These are phyloP conservation scores for Cecropterus lyciades DNA, from an alignment of 1,140 invertebrate species.

Conservation along the genomic window DNA sequence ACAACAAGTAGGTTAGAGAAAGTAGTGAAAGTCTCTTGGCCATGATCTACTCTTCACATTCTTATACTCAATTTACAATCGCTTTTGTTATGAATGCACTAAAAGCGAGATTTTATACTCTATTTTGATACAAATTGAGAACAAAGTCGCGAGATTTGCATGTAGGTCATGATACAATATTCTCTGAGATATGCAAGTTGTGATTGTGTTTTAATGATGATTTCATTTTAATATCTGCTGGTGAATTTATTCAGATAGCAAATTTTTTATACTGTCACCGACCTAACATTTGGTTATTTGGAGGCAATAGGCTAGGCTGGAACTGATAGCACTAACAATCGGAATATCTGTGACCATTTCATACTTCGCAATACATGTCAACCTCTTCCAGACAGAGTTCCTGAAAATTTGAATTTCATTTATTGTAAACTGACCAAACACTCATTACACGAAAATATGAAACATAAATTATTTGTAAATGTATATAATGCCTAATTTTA, in stretches of 20 bases:
- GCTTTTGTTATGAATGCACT: slow-evolving; percentile 26
- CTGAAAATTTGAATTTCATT: too few species aligned
- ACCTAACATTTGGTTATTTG: background rate
- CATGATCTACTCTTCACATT: slow-evolving; percentile 72
- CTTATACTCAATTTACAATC: slow-evolving; percentile 39
- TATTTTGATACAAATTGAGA: slow-evolving; percentile 27
- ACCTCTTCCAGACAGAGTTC: too few species aligned
- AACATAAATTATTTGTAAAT: too few species aligned
- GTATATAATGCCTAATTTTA: too few species aligned
- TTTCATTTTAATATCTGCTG: slow-evolving; percentile 46
- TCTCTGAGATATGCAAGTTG: slow-evolving; percentile 22
- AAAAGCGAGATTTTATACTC: slow-evolving; percentile 38
- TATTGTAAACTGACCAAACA: too few species aligned
- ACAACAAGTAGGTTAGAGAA: slow-evolving; percentile 69
- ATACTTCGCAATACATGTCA: too few species aligned
- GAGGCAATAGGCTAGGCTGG: too few species aligned
- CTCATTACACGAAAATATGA: too few species aligned
- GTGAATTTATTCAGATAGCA: background rate
- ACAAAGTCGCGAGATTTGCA: slow-evolving; percentile 37
- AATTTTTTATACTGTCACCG: background rate
- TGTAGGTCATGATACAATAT: slow-evolving; percentile 44
- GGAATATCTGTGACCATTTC: too few species aligned
- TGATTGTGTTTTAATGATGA: slow-evolving; percentile 51
- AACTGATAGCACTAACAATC: too few species aligned
- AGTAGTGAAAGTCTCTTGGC: slow-evolving; percentile 71